Conservation (phyloP, 2,797 vertebrate genomes). For the Bradypus variegatus region DNA sequence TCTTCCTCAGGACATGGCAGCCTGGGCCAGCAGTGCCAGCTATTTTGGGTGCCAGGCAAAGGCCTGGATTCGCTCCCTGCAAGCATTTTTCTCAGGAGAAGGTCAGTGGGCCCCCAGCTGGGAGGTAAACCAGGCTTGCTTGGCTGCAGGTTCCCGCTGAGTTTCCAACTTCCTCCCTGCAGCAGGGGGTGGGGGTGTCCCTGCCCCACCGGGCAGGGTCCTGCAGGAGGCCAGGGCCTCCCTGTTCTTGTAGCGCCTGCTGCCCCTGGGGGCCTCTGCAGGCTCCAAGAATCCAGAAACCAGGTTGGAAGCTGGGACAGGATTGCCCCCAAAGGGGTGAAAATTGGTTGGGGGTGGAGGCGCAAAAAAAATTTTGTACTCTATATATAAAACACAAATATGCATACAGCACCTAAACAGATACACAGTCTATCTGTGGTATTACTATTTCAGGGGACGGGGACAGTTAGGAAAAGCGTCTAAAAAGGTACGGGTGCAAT, state of each 20-base stretch:
- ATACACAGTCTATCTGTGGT: neutral
- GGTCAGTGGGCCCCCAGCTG: neutral
- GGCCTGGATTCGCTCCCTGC: neutral
- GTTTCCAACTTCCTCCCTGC: neutral
- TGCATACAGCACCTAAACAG: neutral
- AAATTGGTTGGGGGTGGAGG: too few relatives aligned
- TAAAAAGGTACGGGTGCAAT: neutral
- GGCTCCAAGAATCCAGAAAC: too few relatives aligned
- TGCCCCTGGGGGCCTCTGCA: neutral
- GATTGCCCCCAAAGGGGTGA: too few relatives aligned
- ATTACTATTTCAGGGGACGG: neutral
- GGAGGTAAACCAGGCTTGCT: neutral
- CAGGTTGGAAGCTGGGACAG: too few relatives aligned
- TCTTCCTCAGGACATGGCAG: neutral
- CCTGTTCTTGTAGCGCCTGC: too few relatives aligned
- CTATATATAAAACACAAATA: neutral
- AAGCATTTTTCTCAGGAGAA: constrained; percentile 41
- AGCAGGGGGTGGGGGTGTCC: neutral
- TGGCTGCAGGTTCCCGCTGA: neutral
- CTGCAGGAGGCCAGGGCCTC: neutral
- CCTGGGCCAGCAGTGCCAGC: neutral
- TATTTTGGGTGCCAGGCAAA: neutral
- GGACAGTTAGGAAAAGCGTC: neutral
- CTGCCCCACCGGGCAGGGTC: neutral
- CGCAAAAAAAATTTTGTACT: too few relatives aligned